Percentiles rank a stretch among this genome's conserved stretches.
Evolutionary conservation across 2,797 vertebrate genomes (phyloP).

Genomic region (Pagetopsis macropterus): DNA sequence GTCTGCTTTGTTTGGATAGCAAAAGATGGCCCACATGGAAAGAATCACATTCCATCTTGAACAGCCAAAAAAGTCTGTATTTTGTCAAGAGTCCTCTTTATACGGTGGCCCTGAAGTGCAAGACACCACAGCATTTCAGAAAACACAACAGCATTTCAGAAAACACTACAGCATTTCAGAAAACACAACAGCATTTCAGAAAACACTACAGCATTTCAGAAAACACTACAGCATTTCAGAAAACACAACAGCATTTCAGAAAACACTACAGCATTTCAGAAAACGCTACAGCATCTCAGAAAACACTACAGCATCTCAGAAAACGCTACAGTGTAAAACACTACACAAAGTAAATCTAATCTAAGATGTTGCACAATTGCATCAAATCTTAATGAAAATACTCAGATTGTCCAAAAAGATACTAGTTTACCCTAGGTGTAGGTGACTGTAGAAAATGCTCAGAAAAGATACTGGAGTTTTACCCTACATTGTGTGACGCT

Average conservation of each 20-base stretch:
- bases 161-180: no score
- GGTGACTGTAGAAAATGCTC: neutral
- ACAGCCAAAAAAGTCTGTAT: constrained; percentile 28
- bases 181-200: no score
- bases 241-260: no score
- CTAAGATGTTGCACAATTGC: neutral
- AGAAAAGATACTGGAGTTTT: neutral
- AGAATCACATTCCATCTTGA: constrained; percentile 55
- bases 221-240: no score
- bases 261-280: no score
- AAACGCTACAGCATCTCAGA: no score
- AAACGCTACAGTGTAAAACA: no score
- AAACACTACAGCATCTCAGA: no score
- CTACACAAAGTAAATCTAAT: neutral
- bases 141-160: no score
- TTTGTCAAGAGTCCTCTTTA: constrained; percentile 51
- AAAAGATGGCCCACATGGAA: constrained; percentile 48
- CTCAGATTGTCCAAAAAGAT: neutral
- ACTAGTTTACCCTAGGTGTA: neutral
- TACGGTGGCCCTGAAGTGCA: no score
- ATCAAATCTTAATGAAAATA: neutral
- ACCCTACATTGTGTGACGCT: neutral
- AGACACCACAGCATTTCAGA: no score
- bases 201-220: no score
- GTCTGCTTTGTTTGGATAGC: constrained; percentile 48